These are phyloP conservation scores for Lysiphlebus fabarum DNA, from an alignment of 1,140 invertebrate species.

Conservation along the genomic window DNA sequence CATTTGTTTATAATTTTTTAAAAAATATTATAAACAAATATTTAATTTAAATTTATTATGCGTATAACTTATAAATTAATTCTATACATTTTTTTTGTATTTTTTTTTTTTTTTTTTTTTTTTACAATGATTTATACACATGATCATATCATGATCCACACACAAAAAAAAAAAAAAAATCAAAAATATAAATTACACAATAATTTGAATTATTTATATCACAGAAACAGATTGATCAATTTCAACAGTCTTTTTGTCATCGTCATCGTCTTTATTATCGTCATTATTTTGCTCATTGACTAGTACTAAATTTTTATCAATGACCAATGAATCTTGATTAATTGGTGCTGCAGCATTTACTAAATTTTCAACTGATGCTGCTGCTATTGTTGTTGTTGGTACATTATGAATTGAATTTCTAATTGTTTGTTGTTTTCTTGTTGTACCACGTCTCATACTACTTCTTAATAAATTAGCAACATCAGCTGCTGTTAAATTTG, in stretches of 20 bases:
- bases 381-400: slow-evolving; percentile 31
- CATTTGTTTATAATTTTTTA: too few relatives aligned
- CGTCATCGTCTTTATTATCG: slow-evolving; percentile 33
- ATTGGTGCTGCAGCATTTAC: slow-evolving; percentile 62
- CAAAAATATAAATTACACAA: too few relatives aligned
- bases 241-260: slow-evolving; percentile 51
- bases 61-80: too few relatives aligned
- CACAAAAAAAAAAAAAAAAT: too few relatives aligned
- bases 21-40: too few relatives aligned
- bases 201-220: slow-evolving; percentile 39
- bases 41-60: too few relatives aligned
- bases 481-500: slow-evolving; percentile 57
- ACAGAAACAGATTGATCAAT: slow-evolving; percentile 50
- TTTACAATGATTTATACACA: too few relatives aligned
- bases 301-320: slow-evolving; percentile 46
- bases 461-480: slow-evolving; percentile 60
- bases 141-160: too few relatives aligned
- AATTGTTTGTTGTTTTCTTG: slow-evolving; percentile 38
- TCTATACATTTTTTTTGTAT: too few relatives aligned
- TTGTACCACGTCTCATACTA: slow-evolving; percentile 57
- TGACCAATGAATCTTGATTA: slow-evolving; percentile 55
- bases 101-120: too few relatives aligned
- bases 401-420: slow-evolving; percentile 19
- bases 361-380: slow-evolving; percentile 57
- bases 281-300: slow-evolving; percentile 32